A percentile compares a stretch with the other conserved stretches of the same genome.
These are phyloP conservation scores for Chrysogorgia sp. DNA, from an alignment of 92 coral and sea anemone genomes.

Conservation along the genomic window DNA sequence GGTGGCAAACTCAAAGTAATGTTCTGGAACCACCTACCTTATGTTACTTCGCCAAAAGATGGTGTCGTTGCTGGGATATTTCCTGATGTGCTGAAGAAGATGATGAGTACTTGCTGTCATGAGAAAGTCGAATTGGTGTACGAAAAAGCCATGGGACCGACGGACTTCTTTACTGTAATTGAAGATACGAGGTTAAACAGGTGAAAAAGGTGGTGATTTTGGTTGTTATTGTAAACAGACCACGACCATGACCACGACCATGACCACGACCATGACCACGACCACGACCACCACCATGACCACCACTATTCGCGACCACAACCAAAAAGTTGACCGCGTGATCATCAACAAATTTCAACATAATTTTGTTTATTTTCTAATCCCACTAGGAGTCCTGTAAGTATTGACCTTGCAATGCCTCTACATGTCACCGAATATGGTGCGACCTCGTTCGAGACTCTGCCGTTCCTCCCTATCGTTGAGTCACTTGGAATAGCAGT, in stretches of 20 bases:
- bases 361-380: neutral
- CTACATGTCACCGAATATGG: constrained; percentile 12
- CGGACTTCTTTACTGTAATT: constrained; percentile 27
- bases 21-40: constrained; percentile 32
- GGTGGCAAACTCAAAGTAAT: constrained; percentile 25
- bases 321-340: too few relatives aligned
- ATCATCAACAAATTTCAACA: neutral
- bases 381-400: neutral
- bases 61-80: constrained; percentile 16
- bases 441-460: constrained; percentile 12
- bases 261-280: neutral
- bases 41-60: neutral
- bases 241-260: neutral
- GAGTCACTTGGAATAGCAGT: constrained; percentile 90
- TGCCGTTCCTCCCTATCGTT: constrained; percentile 64
- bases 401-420: constrained; percentile 29
- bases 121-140: constrained; percentile 17
- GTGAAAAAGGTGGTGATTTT: neutral
- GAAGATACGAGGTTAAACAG: constrained; percentile 6
- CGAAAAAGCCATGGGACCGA: constrained; percentile 2
- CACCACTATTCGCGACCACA: too few relatives aligned
- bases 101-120: constrained; percentile 24
- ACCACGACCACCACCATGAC: neutral
- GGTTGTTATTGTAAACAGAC: neutral
- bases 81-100: constrained; percentile 7